Conservation (phyloP, 53 echinoderm and acorn worm genomes). For the Holothuria scabra region DNA sequence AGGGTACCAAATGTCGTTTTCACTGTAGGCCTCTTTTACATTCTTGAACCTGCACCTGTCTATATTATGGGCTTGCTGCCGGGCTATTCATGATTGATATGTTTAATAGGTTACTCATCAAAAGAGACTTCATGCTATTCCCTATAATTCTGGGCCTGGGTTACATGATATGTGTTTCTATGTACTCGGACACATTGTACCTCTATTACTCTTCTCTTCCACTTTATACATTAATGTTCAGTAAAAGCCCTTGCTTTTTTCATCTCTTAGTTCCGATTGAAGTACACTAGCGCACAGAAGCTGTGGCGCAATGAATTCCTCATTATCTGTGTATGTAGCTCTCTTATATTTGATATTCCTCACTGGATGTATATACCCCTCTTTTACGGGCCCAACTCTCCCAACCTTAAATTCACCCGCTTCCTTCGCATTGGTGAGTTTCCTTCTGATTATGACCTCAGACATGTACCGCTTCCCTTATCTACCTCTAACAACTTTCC, state of each 20-base stretch:
- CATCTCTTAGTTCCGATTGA: neutral
- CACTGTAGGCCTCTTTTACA: too few species aligned
- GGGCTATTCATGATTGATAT: neutral
- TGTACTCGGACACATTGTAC: too few species aligned
- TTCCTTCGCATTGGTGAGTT: neutral
- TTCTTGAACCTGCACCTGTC: constrained; percentile 22
- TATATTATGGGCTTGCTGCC: constrained; percentile 12
- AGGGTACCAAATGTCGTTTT: too few species aligned
- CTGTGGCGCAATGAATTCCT: constrained; percentile 32
- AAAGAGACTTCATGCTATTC: neutral
- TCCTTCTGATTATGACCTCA: neutral
- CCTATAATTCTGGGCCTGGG: neutral
- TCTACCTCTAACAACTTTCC: too few species aligned
- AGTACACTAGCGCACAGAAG: constrained; percentile 1
- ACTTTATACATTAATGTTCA: too few species aligned
- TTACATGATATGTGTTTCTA: too few species aligned
- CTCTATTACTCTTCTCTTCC: too few species aligned
- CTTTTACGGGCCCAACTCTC: neutral
- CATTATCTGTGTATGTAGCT: neutral
- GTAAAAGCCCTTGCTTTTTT: constrained; percentile 18
- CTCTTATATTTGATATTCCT: constrained; percentile 16
- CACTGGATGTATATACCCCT: neutral
- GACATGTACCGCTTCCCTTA: too few species aligned
- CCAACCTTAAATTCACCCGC: neutral
- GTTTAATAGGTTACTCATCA: neutral